phyloP scores from a whole-genome alignment of 1,140 invertebrate species.

The Meteorus sp. region DNA sequence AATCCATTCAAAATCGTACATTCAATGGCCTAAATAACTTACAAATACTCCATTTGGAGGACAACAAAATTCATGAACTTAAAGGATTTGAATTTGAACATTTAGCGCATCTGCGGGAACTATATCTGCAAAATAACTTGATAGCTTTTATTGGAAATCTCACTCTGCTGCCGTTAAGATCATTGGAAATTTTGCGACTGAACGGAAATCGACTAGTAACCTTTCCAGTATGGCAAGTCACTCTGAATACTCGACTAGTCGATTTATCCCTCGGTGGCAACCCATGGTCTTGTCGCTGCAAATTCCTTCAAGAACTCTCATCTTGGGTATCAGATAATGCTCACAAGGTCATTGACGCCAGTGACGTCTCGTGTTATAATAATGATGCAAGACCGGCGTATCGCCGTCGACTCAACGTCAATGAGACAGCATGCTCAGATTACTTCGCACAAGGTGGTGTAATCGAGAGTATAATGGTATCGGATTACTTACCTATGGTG shows the following conservation, averaged over 20 bases:
- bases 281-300: conserved; percentile 87
- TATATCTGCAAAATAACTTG: conserved; percentile 86
- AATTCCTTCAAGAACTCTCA: conserved; percentile 83
- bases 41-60: conserved; percentile 80
- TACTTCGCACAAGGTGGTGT: conserved; percentile 81
- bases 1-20: conserved; percentile 86
- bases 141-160: conserved; percentile 78
- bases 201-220: conserved; percentile 82
- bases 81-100: conserved; percentile 90
- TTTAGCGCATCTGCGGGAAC: conserved; percentile 75
- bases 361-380: conserved; percentile 79
- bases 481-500: conserved; percentile 83
- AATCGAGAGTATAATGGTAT: conserved; percentile 79
- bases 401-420: conserved; percentile 76
- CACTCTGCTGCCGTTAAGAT: conserved; percentile 76
- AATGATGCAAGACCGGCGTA: conserved; percentile 72
- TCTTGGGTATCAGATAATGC: conserved; percentile 82
- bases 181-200: conserved; percentile 78
- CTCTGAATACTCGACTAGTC: conserved; percentile 70
- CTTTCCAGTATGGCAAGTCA: conserved; percentile 83
- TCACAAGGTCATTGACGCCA: conserved; percentile 75
- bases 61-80: conserved; percentile 78
- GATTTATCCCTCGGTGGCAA: conserved; percentile 79
- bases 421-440: conserved; percentile 80
- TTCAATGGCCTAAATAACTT: conserved; percentile 86